Base-by-base conservation (phyloP, 64 coral and sea anemone species). In the Stichodactyla helianthus region DNA sequence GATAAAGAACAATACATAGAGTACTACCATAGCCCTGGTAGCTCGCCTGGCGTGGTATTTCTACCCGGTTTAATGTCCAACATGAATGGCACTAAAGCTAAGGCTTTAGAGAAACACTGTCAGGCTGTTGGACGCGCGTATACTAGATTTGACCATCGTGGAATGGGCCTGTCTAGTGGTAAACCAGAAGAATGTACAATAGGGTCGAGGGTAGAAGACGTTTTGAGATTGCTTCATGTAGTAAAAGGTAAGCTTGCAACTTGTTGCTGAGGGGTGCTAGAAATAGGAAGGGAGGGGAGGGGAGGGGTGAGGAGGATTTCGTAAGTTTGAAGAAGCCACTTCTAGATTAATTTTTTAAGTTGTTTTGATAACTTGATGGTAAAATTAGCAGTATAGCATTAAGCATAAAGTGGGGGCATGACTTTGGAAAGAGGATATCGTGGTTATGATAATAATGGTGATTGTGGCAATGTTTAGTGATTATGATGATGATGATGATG, bases 41-140 rank as follows among this genome's bases (percentile, higher is more conserved):
- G 86, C 70, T 62, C 19, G 22, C 94, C 94, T 7, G 94, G 94
- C 65, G 81, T 96, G 9, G 78, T 96, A 27, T 96, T 96, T 93
- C 84, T 96, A 54, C 91, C 94, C 2, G 94, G 94, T 17, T 59
- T 96, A 14, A 96, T 93, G 94, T 96, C 94, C 5, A 86, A 79
- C 85, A 96, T 96, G 94, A 87, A 88, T 44, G 94, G 94, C 0
- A 96, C 91, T 4, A 96, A 96, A 81, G 94, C 94, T 0, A 25
- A 87, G 8, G 91, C 91, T 51, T 65, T 96, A 9, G 94, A 96
- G 80, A 59, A 81, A 23, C 79, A 82, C 71, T 96, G 94, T 52
- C 86, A 14, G 77, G 70, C 85, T 55, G 90, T 74, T 20, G 94
- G 94, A 22, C 84, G 86, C 19, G 77, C 85, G 35, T 96, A 93